Base-by-base conservation (phyloP, 2,888 invertebrate genomes). In the Cephus nigrinus region DNA sequence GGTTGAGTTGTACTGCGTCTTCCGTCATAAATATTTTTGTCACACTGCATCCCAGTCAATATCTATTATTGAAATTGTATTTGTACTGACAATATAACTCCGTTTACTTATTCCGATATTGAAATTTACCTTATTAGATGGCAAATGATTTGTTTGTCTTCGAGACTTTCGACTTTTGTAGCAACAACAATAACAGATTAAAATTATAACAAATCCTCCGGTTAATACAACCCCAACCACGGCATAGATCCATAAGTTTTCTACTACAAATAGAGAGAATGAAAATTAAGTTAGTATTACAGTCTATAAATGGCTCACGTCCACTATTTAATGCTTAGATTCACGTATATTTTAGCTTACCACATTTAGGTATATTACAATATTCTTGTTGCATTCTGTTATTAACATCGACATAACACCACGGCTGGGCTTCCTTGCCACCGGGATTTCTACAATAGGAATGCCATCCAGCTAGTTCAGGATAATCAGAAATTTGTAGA, bases 391-490 rank as follows among this genome's bases (percentile, higher is more conserved):
- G 94, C 85, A 94, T 94, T 86, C 95, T 95, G 80, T 95, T 95
- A 86, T 94, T 94, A 81, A 91, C 92, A 79, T 94, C 94, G 30
- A 96, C 94, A 85, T 95, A 97, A 92, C 99, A 99, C 97, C 98
- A 99, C 0, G 99, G 99, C 84, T 96, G 95, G 0, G 93, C 90
- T 90, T 96, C 96, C 1, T 94, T 92, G 40, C 95, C 95, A 34
- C 96, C 97, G 68, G 99, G 99, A 92, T 99, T 99, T 80, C 98
- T 95, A 91, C 95, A 95, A 90, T 96, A 98, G 88, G 97, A 98
- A 90, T 98, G 98, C 31, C 96, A 94, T 11, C 96, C 98, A 74
- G 96, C 95, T 55, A 99, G 93, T 91, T 98, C 97, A 1, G 97
- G 96, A 91, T 95, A 95, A 82, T 97, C 96, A 0, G 96, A 95